Base-by-base conservation (phyloP, 1,140 invertebrate species). In the Drosophila paulistorum region DNA sequence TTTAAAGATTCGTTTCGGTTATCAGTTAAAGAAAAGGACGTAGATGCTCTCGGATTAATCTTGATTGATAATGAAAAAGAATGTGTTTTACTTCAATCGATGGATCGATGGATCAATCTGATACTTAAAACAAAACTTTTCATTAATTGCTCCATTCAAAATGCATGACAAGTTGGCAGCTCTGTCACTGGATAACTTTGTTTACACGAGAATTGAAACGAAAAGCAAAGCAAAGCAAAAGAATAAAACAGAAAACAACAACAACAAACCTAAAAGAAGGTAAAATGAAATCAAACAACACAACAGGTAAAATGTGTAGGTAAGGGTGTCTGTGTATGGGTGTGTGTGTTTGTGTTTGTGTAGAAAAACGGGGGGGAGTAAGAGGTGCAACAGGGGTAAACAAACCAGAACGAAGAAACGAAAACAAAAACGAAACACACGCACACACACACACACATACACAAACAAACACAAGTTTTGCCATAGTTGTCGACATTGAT, bases 201-300 rank as follows among this genome's bases (percentile, higher is more conserved):
- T 59, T 33, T 59, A 65, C 35, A 48, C 65, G 62, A 57, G 54
- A 65, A 59, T 51, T 51, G 45, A 78, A 51, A 61, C 64, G 33
- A 39, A 68, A 62, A 62, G 33, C 57, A 17, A 77, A 78, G 63
- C 61, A 77, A 77, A 77, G 71, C 74, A 76, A 76, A 77, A 77
- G 55, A 74, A 74, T 48, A 63, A 71, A 63, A 63, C 54, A 73
- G 66, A 73, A 70, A 48, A 48, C 2, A 17, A 48, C 23, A 26
- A 26, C 23, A 26, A 26, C 23, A 26, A 17, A 7, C n/a, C 7
- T 48, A 51, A 20, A 51, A 51, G 45, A 51, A 51, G 45, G 45
- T 51, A 51, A 51, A 51, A 51, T 51, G 17, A 51, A 51, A 51
- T 51, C 45, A 51, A 51, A 51, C 45, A 51, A 51, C 45, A 51